phyloP scores from a whole-genome alignment of 2,797 vertebrate genomes.

The Enteromius argenteus region DNA sequence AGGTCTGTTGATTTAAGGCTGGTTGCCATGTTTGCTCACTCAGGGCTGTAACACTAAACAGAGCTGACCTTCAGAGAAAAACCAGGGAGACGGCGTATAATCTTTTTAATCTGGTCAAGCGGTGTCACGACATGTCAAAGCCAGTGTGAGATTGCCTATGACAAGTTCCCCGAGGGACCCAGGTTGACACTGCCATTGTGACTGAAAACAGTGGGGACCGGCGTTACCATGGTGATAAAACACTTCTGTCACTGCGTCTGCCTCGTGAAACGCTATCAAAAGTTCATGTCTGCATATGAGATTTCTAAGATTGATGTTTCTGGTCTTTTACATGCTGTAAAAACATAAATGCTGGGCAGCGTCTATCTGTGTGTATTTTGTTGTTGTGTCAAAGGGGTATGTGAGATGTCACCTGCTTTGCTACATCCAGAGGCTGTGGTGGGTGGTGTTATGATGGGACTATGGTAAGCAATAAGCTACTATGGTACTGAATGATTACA shows the following conservation, averaged over 20 bases:
- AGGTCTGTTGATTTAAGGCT: conserved; percentile 36
- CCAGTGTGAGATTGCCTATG: conserved; percentile 52
- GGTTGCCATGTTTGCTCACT: conserved; percentile 51
- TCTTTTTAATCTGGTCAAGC: conserved; percentile 61
- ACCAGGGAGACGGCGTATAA: conserved; percentile 47
- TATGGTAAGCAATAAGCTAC: neutral
- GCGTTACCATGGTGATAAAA: conserved; percentile 48
- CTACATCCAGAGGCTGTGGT: neutral
- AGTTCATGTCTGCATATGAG: conserved; percentile 12
- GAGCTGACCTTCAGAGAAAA: conserved; percentile 60
- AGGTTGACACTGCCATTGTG: conserved; percentile 43
- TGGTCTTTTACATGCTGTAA: conserved; percentile 20
- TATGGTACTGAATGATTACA: neutral
- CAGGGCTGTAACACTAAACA: conserved; percentile 53
- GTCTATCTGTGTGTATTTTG: neutral
- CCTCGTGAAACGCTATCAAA: neutral
- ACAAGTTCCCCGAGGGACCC: conserved; percentile 56
- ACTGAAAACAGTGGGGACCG: conserved; percentile 20
- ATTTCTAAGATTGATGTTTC: conserved; percentile 25
- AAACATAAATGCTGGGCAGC: neutral
- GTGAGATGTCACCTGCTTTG: neutral
- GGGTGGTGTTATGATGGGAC: neutral
- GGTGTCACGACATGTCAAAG: conserved; percentile 55
- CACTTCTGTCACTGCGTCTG: conserved; percentile 27
- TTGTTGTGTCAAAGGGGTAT: neutral